Percentiles rank a stretch among this genome's conserved stretches.
Evolutionary conservation across 2,888 invertebrate species (phyloP).

Genomic region (Drosophila rellima): DNA sequence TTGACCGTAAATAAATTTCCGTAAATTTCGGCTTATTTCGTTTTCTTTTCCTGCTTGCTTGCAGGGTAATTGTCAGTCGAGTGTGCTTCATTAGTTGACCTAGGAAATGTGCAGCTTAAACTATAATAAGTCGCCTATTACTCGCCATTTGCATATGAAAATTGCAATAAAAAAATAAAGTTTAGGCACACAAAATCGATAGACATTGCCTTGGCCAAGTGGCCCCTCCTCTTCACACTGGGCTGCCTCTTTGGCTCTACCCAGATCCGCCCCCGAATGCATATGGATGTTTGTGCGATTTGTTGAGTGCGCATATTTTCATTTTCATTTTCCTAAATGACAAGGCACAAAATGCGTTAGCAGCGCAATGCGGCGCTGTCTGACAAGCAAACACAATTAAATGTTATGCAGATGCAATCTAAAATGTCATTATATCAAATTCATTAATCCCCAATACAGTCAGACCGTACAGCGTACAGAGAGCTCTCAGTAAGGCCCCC

Average conservation of each 20-base stretch:
- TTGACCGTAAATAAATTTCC: too few species aligned
- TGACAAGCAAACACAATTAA: conserved; percentile 82
- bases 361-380: conserved; percentile 48
- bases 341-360: conserved; percentile 78
- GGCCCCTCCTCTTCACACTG: neutral
- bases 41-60: neutral
- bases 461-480: conserved; percentile 5
- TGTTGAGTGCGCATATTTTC: conserved; percentile 45
- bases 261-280: conserved; percentile 1
- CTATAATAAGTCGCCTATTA: conserved; percentile 62
- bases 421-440: conserved; percentile 84
- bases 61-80: conserved; percentile 13
- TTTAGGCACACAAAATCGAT: conserved; percentile 57
- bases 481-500: conserved; percentile 20
- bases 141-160: conserved; percentile 64
- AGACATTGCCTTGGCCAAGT: conserved; percentile 38
- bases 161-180: conserved; percentile 41
- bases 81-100: neutral
- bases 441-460: conserved; percentile 81
- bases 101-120: conserved; percentile 39
- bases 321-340: conserved; percentile 69
- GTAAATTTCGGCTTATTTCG: neutral
- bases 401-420: conserved; percentile 84
- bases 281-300: conserved; percentile 28
- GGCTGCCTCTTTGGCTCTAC: neutral